Evolutionary conservation across 2,888 invertebrate species (phyloP), one percentile per base, ranked within the genome.

Genomic region (Hirtodrosophila cameraria): DNA sequence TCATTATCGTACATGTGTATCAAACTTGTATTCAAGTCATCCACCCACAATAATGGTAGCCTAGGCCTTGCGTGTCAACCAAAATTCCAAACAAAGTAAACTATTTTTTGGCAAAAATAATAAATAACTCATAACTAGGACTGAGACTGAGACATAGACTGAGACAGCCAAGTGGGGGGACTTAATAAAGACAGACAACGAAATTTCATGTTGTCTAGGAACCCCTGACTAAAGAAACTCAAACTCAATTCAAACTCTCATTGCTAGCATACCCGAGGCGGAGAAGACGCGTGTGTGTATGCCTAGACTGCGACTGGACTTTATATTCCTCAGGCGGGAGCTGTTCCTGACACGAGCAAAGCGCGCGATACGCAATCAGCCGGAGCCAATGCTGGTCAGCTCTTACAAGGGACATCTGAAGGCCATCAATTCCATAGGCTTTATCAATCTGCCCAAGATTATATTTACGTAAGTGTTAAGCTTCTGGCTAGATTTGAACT

Each of bases 261-360:
- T 38, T 25, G 30, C 13, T 43, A 90, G 90, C 71, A 48, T 90
- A 45, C 90, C 90, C 2, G 62, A 82, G 30, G 59, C 63, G 4
- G 88, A 88, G 48, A 84, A 92, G 89, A 91, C 90, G 25, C 91
- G 92, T 77, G 90, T 94, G 53, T 92, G 91, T 85, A 93, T 94
- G 93, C 94, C 94, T 2, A 85, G 89, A 57, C 91, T 95, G 48
- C 92, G 94, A 49, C 86, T 94, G 63, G 92, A 93, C 89, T 96
- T 96, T 90, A 94, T 95, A 77, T 96, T 96, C 91, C 90, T 95
- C 89, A 93, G 94, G 92, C 93, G 92, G 59, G 94, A 94, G 87
- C 92, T 93, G 60, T 91, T 95, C 72, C 88, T 92, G 75, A 94
- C 95, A 1, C 92, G 95, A 59, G 95, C 95, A 45, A 94, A 94